Evolutionary conservation across 2,113 vertebrate genomes (phyloP), one percentile per base, ranked within the genome.

Genomic region (Pelmatolapia mariae): DNA sequence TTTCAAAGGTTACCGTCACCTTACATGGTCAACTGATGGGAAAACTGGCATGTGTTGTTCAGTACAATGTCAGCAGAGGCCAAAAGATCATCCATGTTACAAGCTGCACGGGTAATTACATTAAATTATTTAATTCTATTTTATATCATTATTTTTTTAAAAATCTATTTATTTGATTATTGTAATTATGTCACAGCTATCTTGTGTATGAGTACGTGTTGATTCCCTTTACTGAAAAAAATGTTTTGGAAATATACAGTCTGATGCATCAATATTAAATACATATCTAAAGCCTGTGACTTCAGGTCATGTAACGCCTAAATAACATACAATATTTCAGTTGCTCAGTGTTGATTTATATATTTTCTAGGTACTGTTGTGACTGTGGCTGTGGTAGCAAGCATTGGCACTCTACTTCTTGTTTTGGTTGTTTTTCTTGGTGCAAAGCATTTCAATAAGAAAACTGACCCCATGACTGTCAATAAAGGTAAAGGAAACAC

Each of bases 61-160:
- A 40, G 4, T 93, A 92, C 71, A 73, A 90, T 7, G 40, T 91
- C 43, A 89, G 90, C 84, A 85, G 10, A n/a, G 7, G n/a, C 3
- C 15, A 78, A 9, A 79, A 38, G 3, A 24, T 29, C 12, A 11
- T 76, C 10, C 24, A 10, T 1, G 47, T 92, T 4, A 45, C n/a
- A 80, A 33, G 52, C 61, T 94, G 91, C 13, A 19, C 29, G 43
- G 38, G 86, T 84, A 79, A 8, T 43, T 54, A 31, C 1, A 1
- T 10, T 7, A 5, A 59, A 80, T 12, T 59, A 7, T 31, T 45
- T 8, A 22, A 68, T 68, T 22, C 7, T 22, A 68, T 40, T 22
- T 68, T 38, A 68, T 68, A 8, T 40, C 19, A 38, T 1, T 15
- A 9, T 40, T 43, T 38, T 38, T 0, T 0, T 10, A 66, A 63